phyloP scores from a whole-genome alignment of 2,888 invertebrate genomes.

The Synanthedon vespiformis region DNA sequence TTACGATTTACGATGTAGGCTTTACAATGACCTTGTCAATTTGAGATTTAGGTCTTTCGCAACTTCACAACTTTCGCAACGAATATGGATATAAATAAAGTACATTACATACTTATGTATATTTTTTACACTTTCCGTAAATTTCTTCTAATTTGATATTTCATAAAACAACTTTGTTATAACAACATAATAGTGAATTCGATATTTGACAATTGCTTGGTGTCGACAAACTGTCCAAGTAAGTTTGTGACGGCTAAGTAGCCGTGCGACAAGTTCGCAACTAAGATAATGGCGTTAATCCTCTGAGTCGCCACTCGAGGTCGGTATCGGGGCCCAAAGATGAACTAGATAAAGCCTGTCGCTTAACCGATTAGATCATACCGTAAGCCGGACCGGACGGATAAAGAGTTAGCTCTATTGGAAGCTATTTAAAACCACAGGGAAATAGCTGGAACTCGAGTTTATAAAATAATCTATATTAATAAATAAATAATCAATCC shows the following conservation, averaged over 20 bases:
- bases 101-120: too few relatives aligned
- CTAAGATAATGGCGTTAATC: conserved; percentile 46
- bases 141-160: too few relatives aligned
- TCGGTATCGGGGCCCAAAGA: conserved; percentile 19
- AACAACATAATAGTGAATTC: not conserved
- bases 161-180: too few relatives aligned
- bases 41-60: too few relatives aligned
- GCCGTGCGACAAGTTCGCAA: conserved; percentile 37
- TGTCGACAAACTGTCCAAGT: conserved; percentile 21
- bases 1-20: too few relatives aligned
- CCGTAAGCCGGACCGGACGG: not conserved
- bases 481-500: too few relatives aligned
- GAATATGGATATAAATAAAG: too few relatives aligned
- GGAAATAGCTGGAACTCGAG: too few relatives aligned
- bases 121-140: too few relatives aligned
- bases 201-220: not conserved
- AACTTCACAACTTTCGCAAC: too few relatives aligned
- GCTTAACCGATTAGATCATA: conserved; percentile 37
- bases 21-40: too few relatives aligned
- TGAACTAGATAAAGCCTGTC: conserved; percentile 37
- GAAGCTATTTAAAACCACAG: not conserved
- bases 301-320: conserved; percentile 31
- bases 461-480: not conserved
- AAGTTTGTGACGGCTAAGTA: conserved; percentile 28
- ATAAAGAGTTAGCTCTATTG: not conserved